Base-by-base conservation (phyloP, 2,113 vertebrate genomes). In the Camelus bactrianus region DNA sequence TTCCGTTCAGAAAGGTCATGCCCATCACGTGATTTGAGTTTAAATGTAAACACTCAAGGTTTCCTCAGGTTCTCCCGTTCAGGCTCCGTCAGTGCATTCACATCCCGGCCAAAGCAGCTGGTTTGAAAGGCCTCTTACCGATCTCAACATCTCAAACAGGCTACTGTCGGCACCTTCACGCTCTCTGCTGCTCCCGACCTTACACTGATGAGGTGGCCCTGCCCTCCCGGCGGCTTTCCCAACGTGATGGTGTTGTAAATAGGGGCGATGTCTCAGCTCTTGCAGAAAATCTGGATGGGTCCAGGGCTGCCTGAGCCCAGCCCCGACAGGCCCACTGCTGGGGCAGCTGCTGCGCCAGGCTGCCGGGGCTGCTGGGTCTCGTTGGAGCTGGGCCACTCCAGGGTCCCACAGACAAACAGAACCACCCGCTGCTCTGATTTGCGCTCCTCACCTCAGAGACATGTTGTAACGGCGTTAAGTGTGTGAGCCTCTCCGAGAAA, bases 311-410 rank as follows among this genome's bases (percentile, higher is more conserved):
- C 12, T 2, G 14, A 46, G 12, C 42, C 50, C 4, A 48, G 93
- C 52, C 30, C 35, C 0, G 2, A 46, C 11, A 35, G 24, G 7
- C 7, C 32, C 50, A 50, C 35, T 28, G 30, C 14, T 0, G 56
- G 70, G 11, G 3, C 56, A 77, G 69, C 8, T n/a, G 70, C 64
- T n/a, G 11, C 0, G 0, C 42, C 30, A 0, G 2, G 69, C 32
- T 1, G 11, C 26, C 50, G 50, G 56, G 19, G 28, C 50, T 60
- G 65, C 72, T 11, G 77, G 19, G 28, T 20, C 35, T 8, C 0
- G 0, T 20, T 30, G 75, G 38, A 0, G 10, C 32, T 3, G 2
- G n/a, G 62, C 35, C 35, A 12, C 56, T 14, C 7, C 0, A 1
- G 19, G 65, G 9, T 8, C n/a, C 30, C 26, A 8, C 19, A 62